A percentile compares a stretch with the other conserved stretches of the same genome.
phyloP scores from a whole-genome alignment of 2,888 invertebrate species.

The Teleiodes luculella region DNA sequence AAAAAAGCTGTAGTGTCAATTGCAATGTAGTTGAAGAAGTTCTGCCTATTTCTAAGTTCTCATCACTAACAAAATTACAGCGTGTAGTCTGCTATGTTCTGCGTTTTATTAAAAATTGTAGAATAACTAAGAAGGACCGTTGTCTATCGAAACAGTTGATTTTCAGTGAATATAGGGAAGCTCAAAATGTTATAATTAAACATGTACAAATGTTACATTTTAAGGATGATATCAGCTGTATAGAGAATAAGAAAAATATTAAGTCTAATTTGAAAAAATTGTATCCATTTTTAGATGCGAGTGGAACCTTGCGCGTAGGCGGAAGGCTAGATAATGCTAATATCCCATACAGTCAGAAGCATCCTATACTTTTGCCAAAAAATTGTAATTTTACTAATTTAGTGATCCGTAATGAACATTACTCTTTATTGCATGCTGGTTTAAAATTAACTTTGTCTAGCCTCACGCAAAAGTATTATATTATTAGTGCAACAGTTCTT shows the following conservation, averaged over 20 bases:
- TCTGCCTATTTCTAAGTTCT: too few species aligned
- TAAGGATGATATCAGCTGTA: constrained; percentile 12
- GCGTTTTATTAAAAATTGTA: too few species aligned
- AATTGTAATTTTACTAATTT: constrained; percentile 16
- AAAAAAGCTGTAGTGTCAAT: too few species aligned
- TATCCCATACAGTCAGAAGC: constrained; percentile 18
- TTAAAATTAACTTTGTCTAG: constrained; percentile 11
- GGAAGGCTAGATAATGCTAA: constrained; percentile 22
- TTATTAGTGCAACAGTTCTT: not conserved
- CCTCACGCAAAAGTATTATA: constrained; percentile 17
- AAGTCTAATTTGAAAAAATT: too few species aligned
- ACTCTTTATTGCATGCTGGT: constrained; percentile 20
- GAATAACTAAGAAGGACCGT: too few species aligned
- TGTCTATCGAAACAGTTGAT: too few species aligned
- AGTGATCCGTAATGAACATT: constrained; percentile 23
- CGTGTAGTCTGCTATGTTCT: too few species aligned
- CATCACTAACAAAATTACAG: too few species aligned
- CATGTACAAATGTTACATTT: too few species aligned
- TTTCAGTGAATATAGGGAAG: too few species aligned
- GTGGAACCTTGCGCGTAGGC: constrained; percentile 21
- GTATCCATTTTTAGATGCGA: constrained; percentile 23
- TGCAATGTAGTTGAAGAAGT: too few species aligned
- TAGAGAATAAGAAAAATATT: constrained; percentile 12
- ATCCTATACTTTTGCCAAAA: constrained; percentile 23
- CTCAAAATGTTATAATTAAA: too few species aligned